Evolutionary conservation across 2,797 vertebrate species (phyloP).

Genomic region (Crax fasciolata): DNA sequence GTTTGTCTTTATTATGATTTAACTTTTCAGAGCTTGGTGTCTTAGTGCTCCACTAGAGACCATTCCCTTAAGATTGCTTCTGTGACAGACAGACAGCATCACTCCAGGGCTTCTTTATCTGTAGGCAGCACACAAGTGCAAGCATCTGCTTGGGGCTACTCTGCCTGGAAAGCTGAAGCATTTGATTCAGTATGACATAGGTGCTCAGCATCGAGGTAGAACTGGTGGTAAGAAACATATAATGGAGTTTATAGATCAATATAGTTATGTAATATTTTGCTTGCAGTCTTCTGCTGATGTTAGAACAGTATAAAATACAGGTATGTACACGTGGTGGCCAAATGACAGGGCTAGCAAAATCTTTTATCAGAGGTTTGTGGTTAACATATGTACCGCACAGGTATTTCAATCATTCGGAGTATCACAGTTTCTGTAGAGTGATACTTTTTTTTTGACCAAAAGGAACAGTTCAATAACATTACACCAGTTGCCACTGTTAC

Average conservation of each 20-base stretch:
- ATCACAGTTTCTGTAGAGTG: not conserved
- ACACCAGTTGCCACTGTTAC: not conserved
- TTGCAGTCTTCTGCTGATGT: not conserved
- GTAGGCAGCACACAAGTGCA: not conserved
- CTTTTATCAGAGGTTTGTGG: not conserved
- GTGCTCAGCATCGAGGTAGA: not conserved
- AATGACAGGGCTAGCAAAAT: not conserved
- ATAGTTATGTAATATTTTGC: not conserved
- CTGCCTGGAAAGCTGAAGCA: not conserved
- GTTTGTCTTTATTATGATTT: not conserved
- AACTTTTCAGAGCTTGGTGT: not conserved
- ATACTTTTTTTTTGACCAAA: no score
- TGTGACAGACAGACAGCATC: not conserved
- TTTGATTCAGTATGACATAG: not conserved
- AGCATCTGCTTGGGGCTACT: not conserved
- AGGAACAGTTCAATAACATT: not conserved
- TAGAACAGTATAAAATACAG: not conserved
- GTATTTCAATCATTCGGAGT: not conserved
- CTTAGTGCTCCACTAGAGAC: not conserved
- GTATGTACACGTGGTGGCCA: accelerated
- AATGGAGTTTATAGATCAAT: not conserved
- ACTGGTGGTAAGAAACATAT: not conserved
- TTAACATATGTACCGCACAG: not conserved
- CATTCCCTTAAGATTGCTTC: not conserved
- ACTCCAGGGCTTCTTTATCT: not conserved